A percentile compares a stretch with the other conserved stretches of the same genome.
Conservation (phyloP, 2,888 invertebrate species). For the Melitaea athalia region DNA sequence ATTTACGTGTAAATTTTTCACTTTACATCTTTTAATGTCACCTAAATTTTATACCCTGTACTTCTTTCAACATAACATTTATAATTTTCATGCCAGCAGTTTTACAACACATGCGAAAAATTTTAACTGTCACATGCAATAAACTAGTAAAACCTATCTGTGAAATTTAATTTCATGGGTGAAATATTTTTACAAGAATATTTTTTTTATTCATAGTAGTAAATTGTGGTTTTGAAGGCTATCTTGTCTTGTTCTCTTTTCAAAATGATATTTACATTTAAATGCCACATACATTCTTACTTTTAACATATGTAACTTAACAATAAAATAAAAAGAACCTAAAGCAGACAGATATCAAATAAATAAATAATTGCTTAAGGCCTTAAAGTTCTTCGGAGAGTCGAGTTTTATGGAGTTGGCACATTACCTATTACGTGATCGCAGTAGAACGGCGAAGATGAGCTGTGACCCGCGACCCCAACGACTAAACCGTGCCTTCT, state of each 20-base stretch:
- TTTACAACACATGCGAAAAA: conserved; percentile 31
- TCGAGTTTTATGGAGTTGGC: conserved; percentile 8
- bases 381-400: neutral
- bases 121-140: conserved; percentile 28
- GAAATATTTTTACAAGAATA: conserved; percentile 6
- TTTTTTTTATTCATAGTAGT: neutral
- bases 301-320: too few relatives aligned
- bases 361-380: neutral
- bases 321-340: too few relatives aligned
- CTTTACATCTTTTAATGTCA: conserved; percentile 25
- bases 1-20: conserved; percentile 25
- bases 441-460: conserved; percentile 42
- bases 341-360: too few relatives aligned
- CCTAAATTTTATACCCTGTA: conserved; percentile 26
- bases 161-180: conserved; percentile 13
- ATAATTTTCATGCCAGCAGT: conserved; percentile 29
- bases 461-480: conserved; percentile 45
- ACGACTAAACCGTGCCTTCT: conserved; percentile 41
- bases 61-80: conserved; percentile 30
- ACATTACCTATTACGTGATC: conserved; percentile 43
- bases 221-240: neutral
- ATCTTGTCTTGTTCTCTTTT: too few relatives aligned
- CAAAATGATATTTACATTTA: too few relatives aligned
- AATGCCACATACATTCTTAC: too few relatives aligned
- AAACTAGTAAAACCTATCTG: conserved; percentile 25